Percentiles rank a stretch among this genome's conserved stretches.
These are phyloP conservation scores for Sylvicola cinctus DNA, from an alignment of 2,888 invertebrate genomes.

Conservation along the genomic window DNA sequence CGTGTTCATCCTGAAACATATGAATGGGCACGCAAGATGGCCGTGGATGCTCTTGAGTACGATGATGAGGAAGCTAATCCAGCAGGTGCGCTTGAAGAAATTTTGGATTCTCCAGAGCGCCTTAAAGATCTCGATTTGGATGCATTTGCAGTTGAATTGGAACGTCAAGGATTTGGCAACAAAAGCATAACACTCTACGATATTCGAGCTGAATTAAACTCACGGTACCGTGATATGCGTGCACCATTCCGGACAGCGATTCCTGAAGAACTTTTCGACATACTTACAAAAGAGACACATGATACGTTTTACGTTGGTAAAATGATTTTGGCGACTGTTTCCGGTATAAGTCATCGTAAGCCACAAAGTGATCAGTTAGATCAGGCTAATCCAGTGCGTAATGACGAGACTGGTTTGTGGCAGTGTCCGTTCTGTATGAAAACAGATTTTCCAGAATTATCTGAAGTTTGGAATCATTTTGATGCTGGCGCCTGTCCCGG, in stretches of 20 bases:
- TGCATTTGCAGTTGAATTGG: conserved; percentile 93
- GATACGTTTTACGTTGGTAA: conserved; percentile 81
- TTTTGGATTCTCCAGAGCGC: conserved; percentile 84
- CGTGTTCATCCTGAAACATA: conserved; percentile 98
- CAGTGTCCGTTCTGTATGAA: conserved; percentile 94
- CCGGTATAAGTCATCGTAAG: conserved; percentile 66
- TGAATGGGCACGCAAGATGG: conserved; percentile 99
- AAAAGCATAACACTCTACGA: conserved; percentile 92
- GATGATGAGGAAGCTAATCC: conserved; percentile 89
- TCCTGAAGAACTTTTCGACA: conserved; percentile 78
- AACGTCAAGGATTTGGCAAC: conserved; percentile 74
- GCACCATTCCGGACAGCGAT: conserved; percentile 56
- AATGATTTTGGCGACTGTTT: conserved; percentile 62
- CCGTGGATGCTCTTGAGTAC: conserved; percentile 95
- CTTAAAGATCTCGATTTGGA: conserved; percentile 92
- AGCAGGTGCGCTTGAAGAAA: conserved; percentile 92
- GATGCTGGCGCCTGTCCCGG: conserved; percentile 92
- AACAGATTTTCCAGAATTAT: conserved; percentile 87
- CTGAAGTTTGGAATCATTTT: conserved; percentile 97
- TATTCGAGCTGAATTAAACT: conserved; percentile 86
- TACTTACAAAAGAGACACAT: conserved; percentile 89
- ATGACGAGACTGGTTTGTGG: conserved; percentile 89
- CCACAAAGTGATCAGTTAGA: conserved; percentile 87
- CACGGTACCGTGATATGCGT: conserved; percentile 79
- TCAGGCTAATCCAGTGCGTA: conserved; percentile 85